Percentiles rank a stretch among this genome's conserved stretches.
Evolutionary conservation across 1,140 invertebrate species (phyloP).

Genomic region (Drosophila bocqueti): DNA sequence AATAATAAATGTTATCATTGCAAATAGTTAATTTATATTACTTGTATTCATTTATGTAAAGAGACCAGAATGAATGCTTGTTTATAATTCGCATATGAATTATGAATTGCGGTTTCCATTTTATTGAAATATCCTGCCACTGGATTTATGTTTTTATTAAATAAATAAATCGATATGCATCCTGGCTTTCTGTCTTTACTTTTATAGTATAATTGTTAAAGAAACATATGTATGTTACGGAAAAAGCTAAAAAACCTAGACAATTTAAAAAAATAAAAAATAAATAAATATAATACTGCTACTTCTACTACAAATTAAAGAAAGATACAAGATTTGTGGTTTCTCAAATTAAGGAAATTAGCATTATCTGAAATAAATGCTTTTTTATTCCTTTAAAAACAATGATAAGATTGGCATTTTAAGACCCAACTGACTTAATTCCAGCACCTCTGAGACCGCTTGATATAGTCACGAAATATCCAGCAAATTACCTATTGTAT

Average conservation of each 20-base stretch:
- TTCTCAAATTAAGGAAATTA: not conserved
- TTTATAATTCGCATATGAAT: too few species aligned
- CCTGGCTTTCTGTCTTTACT: too few species aligned
- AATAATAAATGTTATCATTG: too few species aligned
- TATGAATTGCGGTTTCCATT: not conserved
- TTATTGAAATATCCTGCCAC: not conserved
- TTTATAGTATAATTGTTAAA: too few species aligned
- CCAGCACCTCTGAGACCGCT: not conserved
- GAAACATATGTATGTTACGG: too few species aligned
- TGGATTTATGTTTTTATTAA: too few species aligned
- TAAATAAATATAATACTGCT: too few species aligned
- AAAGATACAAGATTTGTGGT: not conserved
- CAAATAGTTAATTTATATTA: too few species aligned
- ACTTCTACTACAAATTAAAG: not conserved
- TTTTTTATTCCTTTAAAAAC: not conserved
- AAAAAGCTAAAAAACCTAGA: too few species aligned
- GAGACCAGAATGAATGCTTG: not conserved
- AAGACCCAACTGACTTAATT: conserved; percentile 8
- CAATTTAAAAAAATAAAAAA: too few species aligned
- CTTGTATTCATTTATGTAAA: not conserved
- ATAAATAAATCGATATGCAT: too few species aligned
- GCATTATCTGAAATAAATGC: not conserved
- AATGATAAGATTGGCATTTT: not conserved
- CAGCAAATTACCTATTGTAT: conserved; percentile 43
- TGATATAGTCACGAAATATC: conserved; percentile 21